Evolutionary conservation across 2,797 vertebrate genomes (phyloP).

Genomic region (Petrocephalus sullivani): DNA sequence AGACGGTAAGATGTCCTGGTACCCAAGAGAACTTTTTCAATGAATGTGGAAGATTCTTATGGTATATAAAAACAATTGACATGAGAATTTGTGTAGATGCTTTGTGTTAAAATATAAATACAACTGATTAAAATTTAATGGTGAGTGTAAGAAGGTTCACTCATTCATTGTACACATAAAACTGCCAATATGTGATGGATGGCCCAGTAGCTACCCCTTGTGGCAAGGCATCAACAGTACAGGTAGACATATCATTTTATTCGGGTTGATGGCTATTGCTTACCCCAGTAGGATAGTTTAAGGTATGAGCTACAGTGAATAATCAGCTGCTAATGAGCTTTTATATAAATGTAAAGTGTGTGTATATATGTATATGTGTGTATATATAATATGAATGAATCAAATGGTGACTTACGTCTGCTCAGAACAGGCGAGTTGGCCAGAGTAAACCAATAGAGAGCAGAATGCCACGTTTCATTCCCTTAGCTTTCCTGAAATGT

Average conservation of each 20-base stretch:
- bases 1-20: neutral
- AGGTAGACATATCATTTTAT: neutral
- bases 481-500: neutral
- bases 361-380: neutral
- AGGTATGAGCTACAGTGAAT: neutral
- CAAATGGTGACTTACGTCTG: neutral
- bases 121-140: neutral
- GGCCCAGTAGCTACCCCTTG: neutral
- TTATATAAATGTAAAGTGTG: neutral
- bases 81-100: neutral
- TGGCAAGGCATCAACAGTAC: neutral
- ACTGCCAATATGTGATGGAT: neutral
- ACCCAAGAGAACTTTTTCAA: neutral
- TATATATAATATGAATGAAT: neutral
- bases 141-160: neutral
- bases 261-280: neutral
- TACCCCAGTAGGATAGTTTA: neutral
- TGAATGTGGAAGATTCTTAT: neutral
- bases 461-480: neutral
- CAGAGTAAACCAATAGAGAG: neutral
- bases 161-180: neutral
- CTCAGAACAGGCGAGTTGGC: neutral
- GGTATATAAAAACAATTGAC: neutral
- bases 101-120: neutral
- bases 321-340: neutral